Evolutionary conservation across 2,888 invertebrate species (phyloP), one percentile per base, ranked within the genome.

Genomic region (Danaus chrysippus): DNA sequence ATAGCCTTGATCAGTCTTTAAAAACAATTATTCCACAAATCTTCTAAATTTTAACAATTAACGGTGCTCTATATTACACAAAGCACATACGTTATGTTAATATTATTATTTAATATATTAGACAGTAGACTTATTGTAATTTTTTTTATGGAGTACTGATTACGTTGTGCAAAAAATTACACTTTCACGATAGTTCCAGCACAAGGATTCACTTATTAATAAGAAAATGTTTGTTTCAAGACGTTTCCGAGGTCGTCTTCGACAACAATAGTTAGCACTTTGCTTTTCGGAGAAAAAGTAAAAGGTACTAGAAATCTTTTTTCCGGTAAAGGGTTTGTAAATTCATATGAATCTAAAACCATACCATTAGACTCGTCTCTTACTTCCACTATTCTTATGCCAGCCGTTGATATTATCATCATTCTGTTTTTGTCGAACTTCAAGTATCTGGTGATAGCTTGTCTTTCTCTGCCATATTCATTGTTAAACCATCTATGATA

Each of bases 161-260:
- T 49, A 49, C 11, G 49, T 49, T 49, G 49, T 49, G 49, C 49
- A 59, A 63, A 56, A 58, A 56, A 60, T 42, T 56, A 57, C 54
- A 63, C 49, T 42, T 60, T 58, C 60, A 56, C 53, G 15, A 53
- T 61, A 52, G 19, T 53, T 59, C 15, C 44, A 42, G 53, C 54
- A n/a, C 52, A 23, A 55, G 43, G 15, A 56, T 41, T 56, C 44
- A 23, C 23, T 87, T 62, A 71, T 78, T 79, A 91, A 78, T 92
- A 91, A 9, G 93, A 91, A 82, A 93, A 91, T 71, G 92, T 91
- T 77, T 93, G 92, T 82, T 94, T 94, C 64, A 95, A 83, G 68
- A 94, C 92, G 77, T 93, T 93, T 70, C 95, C 95, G 68, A 92
- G 80, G 68, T 94, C 93, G 73, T 95, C 94, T 82, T 94, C 94